phyloP scores from a whole-genome alignment of 2,113 vertebrate species.

The Upupa epops region DNA sequence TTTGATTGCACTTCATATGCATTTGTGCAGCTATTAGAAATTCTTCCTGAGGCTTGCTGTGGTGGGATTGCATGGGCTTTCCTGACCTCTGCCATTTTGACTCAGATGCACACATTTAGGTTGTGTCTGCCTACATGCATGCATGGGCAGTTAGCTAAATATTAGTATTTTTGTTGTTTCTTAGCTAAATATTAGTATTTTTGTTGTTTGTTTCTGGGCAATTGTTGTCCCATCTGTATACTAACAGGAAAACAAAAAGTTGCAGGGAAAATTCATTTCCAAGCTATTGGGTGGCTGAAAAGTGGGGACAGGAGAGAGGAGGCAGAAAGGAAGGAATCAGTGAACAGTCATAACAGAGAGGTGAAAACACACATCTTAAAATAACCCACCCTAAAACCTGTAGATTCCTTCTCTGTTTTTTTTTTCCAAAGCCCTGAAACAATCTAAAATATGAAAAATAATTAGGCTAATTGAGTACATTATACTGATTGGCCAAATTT shows the following conservation, averaged over 20 bases:
- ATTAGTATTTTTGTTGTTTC: background rate
- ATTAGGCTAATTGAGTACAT: conserved; percentile 7
- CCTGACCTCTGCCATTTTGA: background rate
- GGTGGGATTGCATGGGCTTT: background rate
- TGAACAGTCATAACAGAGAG: background rate
- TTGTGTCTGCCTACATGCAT: background rate
- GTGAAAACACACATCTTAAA: background rate
- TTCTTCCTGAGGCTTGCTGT: background rate
- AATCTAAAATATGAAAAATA: conserved; percentile 18
- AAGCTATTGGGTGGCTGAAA: background rate
- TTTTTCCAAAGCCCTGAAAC: conserved; percentile 38
- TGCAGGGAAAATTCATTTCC: background rate
- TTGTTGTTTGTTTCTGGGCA: background rate
- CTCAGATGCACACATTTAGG: background rate
- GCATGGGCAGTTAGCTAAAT: background rate
- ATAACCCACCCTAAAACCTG: background rate
- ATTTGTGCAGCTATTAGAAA: background rate
- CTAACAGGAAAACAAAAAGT: background rate
- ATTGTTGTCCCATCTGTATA: background rate
- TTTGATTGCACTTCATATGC: background rate
- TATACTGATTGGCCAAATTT: conserved; percentile 12
- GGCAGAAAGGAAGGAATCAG: background rate
- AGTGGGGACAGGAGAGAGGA: background rate
- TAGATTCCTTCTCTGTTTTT: conserved; percentile 5
- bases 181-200: background rate